Percentiles rank a stretch among this genome's conserved stretches.
phyloP scores from a whole-genome alignment of 2,113 vertebrate species.

The Nesoenas mayeri region DNA sequence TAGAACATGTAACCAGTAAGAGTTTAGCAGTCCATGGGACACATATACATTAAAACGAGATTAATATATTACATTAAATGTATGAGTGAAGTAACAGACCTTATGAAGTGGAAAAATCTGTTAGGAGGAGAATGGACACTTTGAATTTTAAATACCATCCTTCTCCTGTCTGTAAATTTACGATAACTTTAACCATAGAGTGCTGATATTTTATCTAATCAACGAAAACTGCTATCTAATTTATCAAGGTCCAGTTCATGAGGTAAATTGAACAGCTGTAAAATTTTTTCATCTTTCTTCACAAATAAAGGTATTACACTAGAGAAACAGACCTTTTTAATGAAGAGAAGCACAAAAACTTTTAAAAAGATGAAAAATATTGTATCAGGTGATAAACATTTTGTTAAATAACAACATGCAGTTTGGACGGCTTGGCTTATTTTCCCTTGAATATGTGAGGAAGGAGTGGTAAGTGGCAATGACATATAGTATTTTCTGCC shows the following conservation, averaged over 20 bases:
- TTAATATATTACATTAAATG: neutral
- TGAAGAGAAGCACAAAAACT: neutral
- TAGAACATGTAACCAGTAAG: neutral
- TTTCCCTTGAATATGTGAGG: neutral
- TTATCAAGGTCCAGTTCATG: constrained; percentile 36
- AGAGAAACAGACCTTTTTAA: neutral
- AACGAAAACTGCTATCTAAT: neutral
- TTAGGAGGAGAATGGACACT: neutral
- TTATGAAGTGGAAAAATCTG: neutral
- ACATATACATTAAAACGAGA: neutral
- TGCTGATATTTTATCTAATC: constrained; percentile 52
- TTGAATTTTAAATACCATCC: neutral
- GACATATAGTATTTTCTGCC: neutral
- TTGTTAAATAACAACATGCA: neutral
- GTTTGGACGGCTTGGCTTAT: neutral
- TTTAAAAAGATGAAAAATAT: neutral
- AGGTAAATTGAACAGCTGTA: constrained; percentile 49
- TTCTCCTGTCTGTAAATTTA: neutral
- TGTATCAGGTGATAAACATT: neutral
- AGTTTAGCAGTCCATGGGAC: neutral
- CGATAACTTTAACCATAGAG: neutral
- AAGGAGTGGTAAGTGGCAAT: neutral
- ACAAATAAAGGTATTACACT: neutral
- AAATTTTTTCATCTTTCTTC: neutral
- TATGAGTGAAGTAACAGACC: neutral